Percentiles rank a stretch among this genome's conserved stretches.
Evolutionary conservation across 2,888 invertebrate genomes (phyloP).

Genomic region (Papilio protenor): DNA sequence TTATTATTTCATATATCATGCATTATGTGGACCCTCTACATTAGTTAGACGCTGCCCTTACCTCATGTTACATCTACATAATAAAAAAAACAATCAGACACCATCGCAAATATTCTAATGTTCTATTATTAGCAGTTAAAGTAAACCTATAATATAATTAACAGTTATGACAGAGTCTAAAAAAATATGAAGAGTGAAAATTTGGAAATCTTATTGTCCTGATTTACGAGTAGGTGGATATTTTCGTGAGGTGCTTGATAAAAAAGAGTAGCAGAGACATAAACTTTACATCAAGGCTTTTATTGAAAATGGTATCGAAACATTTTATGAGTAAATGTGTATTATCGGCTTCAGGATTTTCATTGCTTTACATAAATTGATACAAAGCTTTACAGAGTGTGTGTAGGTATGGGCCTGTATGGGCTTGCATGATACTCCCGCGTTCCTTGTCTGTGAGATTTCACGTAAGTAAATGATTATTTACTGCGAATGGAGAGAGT

Average conservation of each 20-base stretch:
- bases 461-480: too few relatives aligned
- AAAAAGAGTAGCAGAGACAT: background rate
- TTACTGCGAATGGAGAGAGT: background rate
- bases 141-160: too few relatives aligned
- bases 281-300: slow-evolving; percentile 2
- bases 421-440: too few relatives aligned
- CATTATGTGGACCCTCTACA: background rate
- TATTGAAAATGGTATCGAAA: slow-evolving; percentile 13
- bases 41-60: background rate
- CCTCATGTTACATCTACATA: background rate
- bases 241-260: background rate
- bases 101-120: background rate
- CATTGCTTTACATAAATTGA: slow-evolving; percentile 12
- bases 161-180: too few relatives aligned
- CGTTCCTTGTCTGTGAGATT: background rate
- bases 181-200: background rate
- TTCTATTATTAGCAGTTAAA: too few relatives aligned
- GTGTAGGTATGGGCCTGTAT: background rate
- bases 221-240: background rate
- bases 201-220: background rate
- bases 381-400: background rate
- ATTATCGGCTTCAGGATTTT: background rate
- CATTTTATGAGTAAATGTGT: slow-evolving; percentile 12
- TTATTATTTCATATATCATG: background rate
- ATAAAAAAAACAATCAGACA: background rate